Conservation (phyloP, 2,888 invertebrate species). For the Criorhina ranunculi region DNA sequence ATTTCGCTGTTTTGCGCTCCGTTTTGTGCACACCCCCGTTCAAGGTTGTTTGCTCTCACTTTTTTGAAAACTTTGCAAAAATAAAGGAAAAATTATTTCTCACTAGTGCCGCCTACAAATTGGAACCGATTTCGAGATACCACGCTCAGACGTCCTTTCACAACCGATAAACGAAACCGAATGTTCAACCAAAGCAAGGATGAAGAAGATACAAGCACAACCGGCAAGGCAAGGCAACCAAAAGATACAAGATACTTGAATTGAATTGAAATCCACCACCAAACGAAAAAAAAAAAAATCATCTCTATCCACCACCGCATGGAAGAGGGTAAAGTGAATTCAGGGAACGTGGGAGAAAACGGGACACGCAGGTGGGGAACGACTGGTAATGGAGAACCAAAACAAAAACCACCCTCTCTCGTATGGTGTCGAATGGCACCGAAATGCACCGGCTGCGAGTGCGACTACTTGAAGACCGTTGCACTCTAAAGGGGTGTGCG, state of each 20-base stretch:
- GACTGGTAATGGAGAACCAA: conserved; percentile 60
- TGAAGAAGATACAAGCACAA: conserved; percentile 59
- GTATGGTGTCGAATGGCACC: conserved; percentile 21
- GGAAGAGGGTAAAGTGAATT: conserved; percentile 46
- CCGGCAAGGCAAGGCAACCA: conserved; percentile 9
- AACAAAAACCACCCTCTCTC: conserved; percentile 64
- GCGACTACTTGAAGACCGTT: conserved; percentile 25
- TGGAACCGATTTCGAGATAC: conserved; percentile 27
- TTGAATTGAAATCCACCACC: conserved; percentile 49
- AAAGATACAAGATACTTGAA: conserved; percentile 60
- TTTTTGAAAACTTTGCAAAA: not conserved
- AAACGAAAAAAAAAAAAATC: conserved; percentile 22
- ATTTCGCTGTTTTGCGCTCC: conserved; percentile 37
- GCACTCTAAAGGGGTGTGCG: conserved; percentile 12
- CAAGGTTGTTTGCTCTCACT: conserved; percentile 63
- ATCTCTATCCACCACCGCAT: not conserved
- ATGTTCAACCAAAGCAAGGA: conserved; percentile 59
- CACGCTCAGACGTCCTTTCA: conserved; percentile 58
- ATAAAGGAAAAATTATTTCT: conserved; percentile 18
- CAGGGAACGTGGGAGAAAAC: conserved; percentile 38
- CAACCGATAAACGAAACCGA: conserved; percentile 66
- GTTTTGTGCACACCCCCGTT: conserved; percentile 42
- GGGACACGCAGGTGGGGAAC: conserved; percentile 63
- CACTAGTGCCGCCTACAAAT: conserved; percentile 16
- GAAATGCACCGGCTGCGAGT: conserved; percentile 30